Evolutionary conservation across 2,797 vertebrate species (phyloP).

Genomic region (Ciconia nigra): DNA sequence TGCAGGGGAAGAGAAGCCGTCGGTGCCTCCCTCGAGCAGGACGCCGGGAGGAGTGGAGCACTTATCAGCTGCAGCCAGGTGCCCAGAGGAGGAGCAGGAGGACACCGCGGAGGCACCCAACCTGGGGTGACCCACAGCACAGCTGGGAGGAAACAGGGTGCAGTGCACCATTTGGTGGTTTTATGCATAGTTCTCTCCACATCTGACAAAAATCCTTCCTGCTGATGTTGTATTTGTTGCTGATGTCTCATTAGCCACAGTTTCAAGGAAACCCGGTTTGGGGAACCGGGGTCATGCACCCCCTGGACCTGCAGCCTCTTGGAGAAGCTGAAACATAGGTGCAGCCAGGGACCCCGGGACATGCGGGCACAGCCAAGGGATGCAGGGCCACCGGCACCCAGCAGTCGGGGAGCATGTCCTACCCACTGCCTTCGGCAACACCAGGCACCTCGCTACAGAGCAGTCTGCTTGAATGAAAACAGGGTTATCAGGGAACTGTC

Average conservation of each 20-base stretch:
- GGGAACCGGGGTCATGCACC: accelerated
- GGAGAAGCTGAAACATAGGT: not conserved
- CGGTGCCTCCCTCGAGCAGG: accelerated
- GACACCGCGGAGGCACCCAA: accelerated
- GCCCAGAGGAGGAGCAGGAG: not conserved
- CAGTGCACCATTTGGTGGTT: accelerated
- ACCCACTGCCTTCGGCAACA: not conserved
- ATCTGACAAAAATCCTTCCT: not conserved
- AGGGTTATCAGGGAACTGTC: not conserved
- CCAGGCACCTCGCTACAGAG: not conserved
- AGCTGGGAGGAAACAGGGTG: not conserved
- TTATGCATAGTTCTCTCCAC: not conserved
- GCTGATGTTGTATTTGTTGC: not conserved
- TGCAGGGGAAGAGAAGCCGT: accelerated
- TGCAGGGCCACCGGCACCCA: accelerated
- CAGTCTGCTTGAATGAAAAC: not conserved
- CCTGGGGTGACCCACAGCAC: not conserved
- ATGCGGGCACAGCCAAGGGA: not conserved
- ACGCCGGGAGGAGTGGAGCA: not conserved
- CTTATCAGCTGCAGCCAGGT: not conserved
- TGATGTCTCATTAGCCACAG: not conserved
- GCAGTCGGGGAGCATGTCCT: accelerated
- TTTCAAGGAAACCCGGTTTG: not conserved
- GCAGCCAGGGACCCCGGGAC: not conserved
- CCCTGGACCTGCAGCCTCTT: not conserved